Conservation (phyloP, 2,797 vertebrate species). For the Perodicticus potto region DNA sequence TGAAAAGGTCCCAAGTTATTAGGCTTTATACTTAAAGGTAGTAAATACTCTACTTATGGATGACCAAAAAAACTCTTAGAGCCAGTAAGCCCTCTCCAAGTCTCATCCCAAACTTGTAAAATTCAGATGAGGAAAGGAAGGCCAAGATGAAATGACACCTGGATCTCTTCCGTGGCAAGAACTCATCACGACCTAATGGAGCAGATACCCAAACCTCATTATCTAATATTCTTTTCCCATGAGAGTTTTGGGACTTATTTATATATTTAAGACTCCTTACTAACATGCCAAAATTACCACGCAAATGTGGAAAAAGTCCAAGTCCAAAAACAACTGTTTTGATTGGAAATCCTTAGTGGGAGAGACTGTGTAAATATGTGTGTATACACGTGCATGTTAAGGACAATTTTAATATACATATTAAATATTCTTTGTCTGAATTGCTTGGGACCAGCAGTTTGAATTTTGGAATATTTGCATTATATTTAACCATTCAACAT, state of each 20-base stretch:
- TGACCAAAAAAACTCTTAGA: background rate
- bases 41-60: constrained; percentile 10
- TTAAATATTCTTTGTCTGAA: background rate
- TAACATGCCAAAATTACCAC: background rate
- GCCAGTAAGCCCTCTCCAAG: background rate
- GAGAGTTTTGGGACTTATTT: background rate
- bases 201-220: constrained; percentile 4
- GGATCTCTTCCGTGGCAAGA: background rate
- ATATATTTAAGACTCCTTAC: background rate
- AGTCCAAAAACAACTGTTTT: background rate
- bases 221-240: background rate
- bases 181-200: constrained; percentile 6
- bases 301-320: background rate
- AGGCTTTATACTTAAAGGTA: constrained; percentile 2
- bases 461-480: background rate
- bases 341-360: background rate
- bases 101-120: background rate
- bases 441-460: background rate
- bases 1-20: background rate
- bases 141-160: background rate
- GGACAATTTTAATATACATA: background rate
- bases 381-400: background rate
- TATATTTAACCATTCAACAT: background rate
- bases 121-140: background rate
- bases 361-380: too few species aligned